These are phyloP conservation scores for Loxodonta africana DNA, from an alignment of 2,113 vertebrate genomes.

Conservation along the genomic window DNA sequence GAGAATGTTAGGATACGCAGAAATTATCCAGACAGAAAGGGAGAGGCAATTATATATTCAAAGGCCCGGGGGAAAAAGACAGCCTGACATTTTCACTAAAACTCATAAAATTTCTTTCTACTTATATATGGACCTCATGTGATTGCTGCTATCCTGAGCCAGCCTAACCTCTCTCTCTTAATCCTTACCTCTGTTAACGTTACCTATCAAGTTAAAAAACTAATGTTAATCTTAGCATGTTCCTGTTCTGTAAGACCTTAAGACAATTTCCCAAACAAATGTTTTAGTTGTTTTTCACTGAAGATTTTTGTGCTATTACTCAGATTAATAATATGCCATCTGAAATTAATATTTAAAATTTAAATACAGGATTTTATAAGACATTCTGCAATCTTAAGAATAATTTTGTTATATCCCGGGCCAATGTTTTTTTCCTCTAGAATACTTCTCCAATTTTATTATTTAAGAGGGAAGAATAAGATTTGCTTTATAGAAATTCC, in stretches of 20 bases:
- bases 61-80: background rate
- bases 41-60: background rate
- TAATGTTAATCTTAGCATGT: background rate
- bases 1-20: background rate
- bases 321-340: conserved; percentile 48
- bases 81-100: conserved; percentile 9
- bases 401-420: conserved; percentile 1
- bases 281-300: conserved; percentile 42
- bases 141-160: background rate
- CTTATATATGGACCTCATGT: background rate
- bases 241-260: background rate
- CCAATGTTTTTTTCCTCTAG: conserved; percentile 55
- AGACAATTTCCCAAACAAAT: conserved; percentile 69
- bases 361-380: conserved; percentile 58
- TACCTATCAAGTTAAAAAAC: conserved; percentile 18
- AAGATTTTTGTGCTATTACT: background rate
- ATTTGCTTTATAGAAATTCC: conserved; percentile 72
- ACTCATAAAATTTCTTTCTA: background rate
- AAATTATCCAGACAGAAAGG: conserved; percentile 6
- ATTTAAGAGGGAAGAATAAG: conserved; percentile 56
- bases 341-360: conserved; percentile 71
- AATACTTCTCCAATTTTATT: conserved; percentile 57
- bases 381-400: background rate
- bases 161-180: background rate
- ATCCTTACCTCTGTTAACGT: conserved; percentile 8